These are phyloP conservation scores for Pachliopta kotzebuea DNA, from an alignment of 2,888 invertebrate genomes.

Conservation along the genomic window DNA sequence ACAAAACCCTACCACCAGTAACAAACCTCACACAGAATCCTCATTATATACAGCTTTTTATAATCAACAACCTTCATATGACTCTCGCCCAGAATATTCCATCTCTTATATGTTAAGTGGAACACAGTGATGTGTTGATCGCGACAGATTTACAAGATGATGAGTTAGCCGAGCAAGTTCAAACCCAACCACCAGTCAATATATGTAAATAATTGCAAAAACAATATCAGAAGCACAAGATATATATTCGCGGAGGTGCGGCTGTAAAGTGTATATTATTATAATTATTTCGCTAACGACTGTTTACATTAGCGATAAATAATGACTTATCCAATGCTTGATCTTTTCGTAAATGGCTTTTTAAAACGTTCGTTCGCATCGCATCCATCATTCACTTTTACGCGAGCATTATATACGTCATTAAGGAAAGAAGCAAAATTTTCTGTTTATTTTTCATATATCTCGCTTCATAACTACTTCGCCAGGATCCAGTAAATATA, in stretches of 20 bases:
- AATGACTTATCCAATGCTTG: conserved; percentile 43
- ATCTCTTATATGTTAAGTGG: too few species aligned
- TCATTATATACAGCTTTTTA: too few species aligned
- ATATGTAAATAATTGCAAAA: background rate
- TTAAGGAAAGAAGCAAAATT: conserved; percentile 25
- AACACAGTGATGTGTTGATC: too few species aligned
- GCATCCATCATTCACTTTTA: conserved; percentile 35
- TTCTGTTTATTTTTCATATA: background rate
- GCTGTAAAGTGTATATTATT: conserved; percentile 36
- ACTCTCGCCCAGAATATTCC: too few species aligned
- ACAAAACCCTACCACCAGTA: too few species aligned
- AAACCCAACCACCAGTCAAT: too few species aligned
- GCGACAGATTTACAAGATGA: too few species aligned
- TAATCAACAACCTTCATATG: too few species aligned
- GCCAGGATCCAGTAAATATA: background rate
- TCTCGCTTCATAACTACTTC: background rate
- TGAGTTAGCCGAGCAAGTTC: too few species aligned
- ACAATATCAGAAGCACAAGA: background rate
- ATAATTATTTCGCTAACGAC: conserved; percentile 42
- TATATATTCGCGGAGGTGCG: background rate
- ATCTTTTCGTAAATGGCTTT: conserved; percentile 37
- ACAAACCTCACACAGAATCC: too few species aligned
- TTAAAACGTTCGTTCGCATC: conserved; percentile 38
- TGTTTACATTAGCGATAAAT: conserved; percentile 47
- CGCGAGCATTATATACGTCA: conserved; percentile 36